phyloP scores from a whole-genome alignment of 2,113 vertebrate species.

The Echinops telfairi region DNA sequence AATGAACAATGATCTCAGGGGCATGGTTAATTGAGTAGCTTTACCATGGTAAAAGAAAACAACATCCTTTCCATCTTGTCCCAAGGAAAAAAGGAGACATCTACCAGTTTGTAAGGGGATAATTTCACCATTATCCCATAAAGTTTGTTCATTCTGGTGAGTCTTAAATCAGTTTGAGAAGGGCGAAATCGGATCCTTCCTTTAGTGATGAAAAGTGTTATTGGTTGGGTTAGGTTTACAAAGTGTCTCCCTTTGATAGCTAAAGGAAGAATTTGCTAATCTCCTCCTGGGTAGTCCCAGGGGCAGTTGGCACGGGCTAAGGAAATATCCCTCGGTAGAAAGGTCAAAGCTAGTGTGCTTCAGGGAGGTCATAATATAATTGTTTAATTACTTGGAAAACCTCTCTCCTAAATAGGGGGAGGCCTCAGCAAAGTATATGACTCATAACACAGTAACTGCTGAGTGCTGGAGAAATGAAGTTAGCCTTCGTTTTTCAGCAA shows the following conservation, averaged over 20 bases:
- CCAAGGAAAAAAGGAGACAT: slow-evolving; percentile 71
- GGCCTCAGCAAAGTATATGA: background rate
- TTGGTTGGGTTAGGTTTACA: slow-evolving; percentile 6
- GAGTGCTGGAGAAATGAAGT: slow-evolving; percentile 34
- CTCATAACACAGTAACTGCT: slow-evolving; percentile 8
- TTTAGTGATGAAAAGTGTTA: slow-evolving; percentile 51
- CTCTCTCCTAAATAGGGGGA: background rate
- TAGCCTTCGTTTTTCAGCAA: slow-evolving; percentile 37
- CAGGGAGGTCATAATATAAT: background rate
- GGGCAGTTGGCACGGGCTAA: background rate
- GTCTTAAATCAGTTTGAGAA: slow-evolving; percentile 74
- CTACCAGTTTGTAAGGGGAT: slow-evolving; percentile 68
- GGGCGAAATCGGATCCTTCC: slow-evolving; percentile 78
- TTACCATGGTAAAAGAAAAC: slow-evolving; percentile 44
- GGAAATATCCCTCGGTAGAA: background rate
- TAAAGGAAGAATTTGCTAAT: background rate
- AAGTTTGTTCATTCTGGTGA: slow-evolving; percentile 81
- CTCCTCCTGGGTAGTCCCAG: background rate
- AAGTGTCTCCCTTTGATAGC: slow-evolving; percentile 24
- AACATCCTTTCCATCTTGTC: slow-evolving; percentile 58
- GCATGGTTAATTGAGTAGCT: background rate
- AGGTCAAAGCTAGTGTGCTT: background rate
- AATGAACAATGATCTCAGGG: background rate
- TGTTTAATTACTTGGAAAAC: slow-evolving; percentile 21
- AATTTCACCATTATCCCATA: slow-evolving; percentile 75